Percentiles rank a stretch among this genome's conserved stretches.
Evolutionary conservation across 1,140 invertebrate species (phyloP).

Genomic region (Lycorma delicatula): DNA sequence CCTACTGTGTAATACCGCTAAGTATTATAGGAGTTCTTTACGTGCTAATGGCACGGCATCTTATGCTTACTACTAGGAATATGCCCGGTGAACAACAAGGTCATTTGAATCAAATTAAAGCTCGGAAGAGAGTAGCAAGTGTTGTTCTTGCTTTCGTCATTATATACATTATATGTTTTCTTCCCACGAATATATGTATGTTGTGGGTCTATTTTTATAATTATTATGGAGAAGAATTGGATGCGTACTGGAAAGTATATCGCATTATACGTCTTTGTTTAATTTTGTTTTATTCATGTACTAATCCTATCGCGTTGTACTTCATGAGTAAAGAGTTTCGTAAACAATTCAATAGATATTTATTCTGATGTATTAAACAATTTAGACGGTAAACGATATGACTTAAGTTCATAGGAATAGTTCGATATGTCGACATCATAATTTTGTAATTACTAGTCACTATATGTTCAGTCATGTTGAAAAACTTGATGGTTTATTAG

Average conservation of each 20-base stretch:
- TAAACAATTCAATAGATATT: constrained; percentile 78
- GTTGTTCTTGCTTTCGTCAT: constrained; percentile 90
- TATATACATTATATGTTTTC: constrained; percentile 85
- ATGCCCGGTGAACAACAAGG: constrained; percentile 64
- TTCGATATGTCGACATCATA: constrained; percentile 20
- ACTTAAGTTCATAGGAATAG: constrained; percentile 20
- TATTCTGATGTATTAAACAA: constrained; percentile 56
- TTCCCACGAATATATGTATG: constrained; percentile 75
- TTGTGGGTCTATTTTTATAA: constrained; percentile 80
- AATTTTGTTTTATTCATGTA: constrained; percentile 85
- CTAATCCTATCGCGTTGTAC: constrained; percentile 88
- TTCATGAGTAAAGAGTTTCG: constrained; percentile 87
- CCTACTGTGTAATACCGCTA: constrained; percentile 81
- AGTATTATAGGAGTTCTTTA: constrained; percentile 79
- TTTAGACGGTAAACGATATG: constrained; percentile 14
- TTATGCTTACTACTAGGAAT: constrained; percentile 70
- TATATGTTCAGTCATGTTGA: constrained; percentile 22
- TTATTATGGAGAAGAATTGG: constrained; percentile 57
- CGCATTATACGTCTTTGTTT: constrained; percentile 80
- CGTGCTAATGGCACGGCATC: constrained; percentile 74
- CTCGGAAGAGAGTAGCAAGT: constrained; percentile 67
- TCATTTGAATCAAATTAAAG: constrained; percentile 48
- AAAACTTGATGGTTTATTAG: constrained; percentile 24
- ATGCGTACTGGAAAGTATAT: constrained; percentile 73
- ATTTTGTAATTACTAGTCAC: constrained; percentile 27